Evolutionary conservation across 1,140 invertebrate genomes (phyloP).

Genomic region (Nixonia krombeini): DNA sequence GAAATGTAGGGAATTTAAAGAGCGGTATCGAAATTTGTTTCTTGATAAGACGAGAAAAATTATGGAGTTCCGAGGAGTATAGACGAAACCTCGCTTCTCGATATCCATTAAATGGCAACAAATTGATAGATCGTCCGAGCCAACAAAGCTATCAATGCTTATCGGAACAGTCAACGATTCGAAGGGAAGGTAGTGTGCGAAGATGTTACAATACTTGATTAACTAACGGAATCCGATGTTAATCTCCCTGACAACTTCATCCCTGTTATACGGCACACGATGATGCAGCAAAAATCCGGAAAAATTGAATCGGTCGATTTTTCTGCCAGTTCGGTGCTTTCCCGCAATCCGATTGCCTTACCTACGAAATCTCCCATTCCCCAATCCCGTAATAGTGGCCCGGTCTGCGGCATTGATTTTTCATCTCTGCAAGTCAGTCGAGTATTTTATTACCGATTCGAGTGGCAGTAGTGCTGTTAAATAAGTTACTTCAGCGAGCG

Average conservation of each 20-base stretch:
- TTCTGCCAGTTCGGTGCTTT: neutral
- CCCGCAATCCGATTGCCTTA: slow-evolving; percentile 9
- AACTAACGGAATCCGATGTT: too few species aligned
- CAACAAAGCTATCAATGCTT: too few species aligned
- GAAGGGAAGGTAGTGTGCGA: too few species aligned
- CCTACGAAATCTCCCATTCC: slow-evolving; percentile 3
- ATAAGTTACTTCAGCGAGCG: slow-evolving; percentile 24
- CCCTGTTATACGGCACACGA: neutral
- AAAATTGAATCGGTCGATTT: slow-evolving; percentile 15
- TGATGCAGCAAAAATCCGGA: slow-evolving; percentile 21
- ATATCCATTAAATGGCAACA: too few species aligned
- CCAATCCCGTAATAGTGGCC: neutral
- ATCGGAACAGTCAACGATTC: too few species aligned
- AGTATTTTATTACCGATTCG: slow-evolving; percentile 12
- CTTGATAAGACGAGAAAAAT: too few species aligned
- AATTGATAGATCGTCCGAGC: too few species aligned
- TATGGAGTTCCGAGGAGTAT: too few species aligned
- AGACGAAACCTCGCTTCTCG: too few species aligned
- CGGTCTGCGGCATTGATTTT: slow-evolving; percentile 24
- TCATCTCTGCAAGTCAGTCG: slow-evolving; percentile 8
- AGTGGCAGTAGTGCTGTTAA: slow-evolving; percentile 21
- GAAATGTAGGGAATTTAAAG: too few species aligned
- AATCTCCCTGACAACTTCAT: neutral
- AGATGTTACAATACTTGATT: too few species aligned
- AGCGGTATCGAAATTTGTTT: too few species aligned